A percentile compares a stretch with the other conserved stretches of the same genome.
phyloP scores from a whole-genome alignment of 2,888 invertebrate species.

The Anticlea derivata region DNA sequence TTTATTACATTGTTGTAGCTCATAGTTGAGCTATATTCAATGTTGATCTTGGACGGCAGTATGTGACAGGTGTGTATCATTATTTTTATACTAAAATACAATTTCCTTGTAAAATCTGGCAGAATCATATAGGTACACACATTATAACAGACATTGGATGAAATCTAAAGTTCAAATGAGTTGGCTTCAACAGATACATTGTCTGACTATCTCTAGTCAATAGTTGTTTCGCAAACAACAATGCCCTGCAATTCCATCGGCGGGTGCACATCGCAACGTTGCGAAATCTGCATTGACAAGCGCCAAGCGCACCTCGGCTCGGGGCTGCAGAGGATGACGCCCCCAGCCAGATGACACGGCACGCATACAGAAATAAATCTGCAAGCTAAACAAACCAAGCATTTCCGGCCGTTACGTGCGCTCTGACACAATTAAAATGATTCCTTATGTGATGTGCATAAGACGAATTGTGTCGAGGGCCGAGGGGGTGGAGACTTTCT shows the following conservation, averaged over 20 bases:
- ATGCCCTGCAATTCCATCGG: constrained; percentile 58
- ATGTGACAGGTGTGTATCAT: constrained; percentile 58
- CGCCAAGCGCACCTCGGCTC: constrained; percentile 60
- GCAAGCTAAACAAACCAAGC: constrained; percentile 77
- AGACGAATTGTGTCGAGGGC: constrained; percentile 31
- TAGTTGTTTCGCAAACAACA: constrained; percentile 51
- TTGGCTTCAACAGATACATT: background rate
- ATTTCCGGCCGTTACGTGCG: constrained; percentile 74
- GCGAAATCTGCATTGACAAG: constrained; percentile 66
- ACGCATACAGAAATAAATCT: constrained; percentile 74
- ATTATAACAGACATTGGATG: background rate
- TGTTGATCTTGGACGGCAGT: constrained; percentile 62
- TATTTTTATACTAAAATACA: constrained; percentile 37
- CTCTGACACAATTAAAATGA: constrained; percentile 68
- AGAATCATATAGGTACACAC: constrained; percentile 4
- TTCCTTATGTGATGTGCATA: constrained; percentile 45
- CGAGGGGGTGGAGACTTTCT: constrained; percentile 41
- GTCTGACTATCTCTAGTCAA: constrained; percentile 11
- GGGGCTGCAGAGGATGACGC: constrained; percentile 70
- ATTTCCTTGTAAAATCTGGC: constrained; percentile 39
- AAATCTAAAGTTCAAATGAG: background rate
- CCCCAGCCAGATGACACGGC: constrained; percentile 74
- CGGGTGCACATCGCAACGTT: constrained; percentile 55
- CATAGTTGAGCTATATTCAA: constrained; percentile 46
- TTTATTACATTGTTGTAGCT: constrained; percentile 47